Percentiles rank a stretch among this genome's conserved stretches.
Evolutionary conservation across 2,113 vertebrate species (phyloP).

Genomic region (Pedionomus torquatus): DNA sequence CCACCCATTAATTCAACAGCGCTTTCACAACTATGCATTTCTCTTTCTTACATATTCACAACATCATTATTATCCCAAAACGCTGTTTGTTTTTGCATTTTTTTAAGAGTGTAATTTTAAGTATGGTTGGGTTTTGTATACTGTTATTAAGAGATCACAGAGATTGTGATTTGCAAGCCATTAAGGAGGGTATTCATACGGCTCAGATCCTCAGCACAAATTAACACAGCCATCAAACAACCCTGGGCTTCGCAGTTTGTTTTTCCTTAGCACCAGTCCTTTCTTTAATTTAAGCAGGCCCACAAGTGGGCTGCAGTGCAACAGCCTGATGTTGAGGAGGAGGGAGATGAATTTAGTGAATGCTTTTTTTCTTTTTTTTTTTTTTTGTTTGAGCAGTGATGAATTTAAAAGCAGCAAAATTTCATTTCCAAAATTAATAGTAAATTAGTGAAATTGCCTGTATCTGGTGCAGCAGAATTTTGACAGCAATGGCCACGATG

Average conservation of each 20-base stretch:
- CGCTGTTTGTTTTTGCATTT: background rate
- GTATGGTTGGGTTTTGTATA: background rate
- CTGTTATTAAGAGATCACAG: background rate
- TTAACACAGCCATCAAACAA: background rate
- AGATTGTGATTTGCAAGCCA: background rate
- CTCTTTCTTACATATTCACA: background rate
- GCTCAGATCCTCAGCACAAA: background rate
- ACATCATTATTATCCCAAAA: background rate
- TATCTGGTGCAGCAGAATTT: conserved; percentile 64
- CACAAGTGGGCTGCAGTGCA: background rate
- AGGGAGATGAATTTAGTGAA: background rate
- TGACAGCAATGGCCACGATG: background rate
- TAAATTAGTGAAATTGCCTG: conserved; percentile 55
- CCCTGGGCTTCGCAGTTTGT: background rate
- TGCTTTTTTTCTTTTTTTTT: background rate
- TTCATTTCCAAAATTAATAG: background rate
- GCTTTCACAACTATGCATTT: background rate
- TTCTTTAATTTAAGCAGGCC: background rate
- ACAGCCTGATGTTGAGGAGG: background rate
- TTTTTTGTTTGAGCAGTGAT: background rate
- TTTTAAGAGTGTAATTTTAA: conserved; percentile 8
- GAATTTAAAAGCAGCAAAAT: background rate
- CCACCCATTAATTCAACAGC: background rate
- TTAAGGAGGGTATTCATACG: background rate
- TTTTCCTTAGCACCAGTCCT: background rate